Evolutionary conservation across 2,888 invertebrate species (phyloP), one percentile per base, ranked within the genome.

Genomic region (Hermaeophaga mercurialis): DNA sequence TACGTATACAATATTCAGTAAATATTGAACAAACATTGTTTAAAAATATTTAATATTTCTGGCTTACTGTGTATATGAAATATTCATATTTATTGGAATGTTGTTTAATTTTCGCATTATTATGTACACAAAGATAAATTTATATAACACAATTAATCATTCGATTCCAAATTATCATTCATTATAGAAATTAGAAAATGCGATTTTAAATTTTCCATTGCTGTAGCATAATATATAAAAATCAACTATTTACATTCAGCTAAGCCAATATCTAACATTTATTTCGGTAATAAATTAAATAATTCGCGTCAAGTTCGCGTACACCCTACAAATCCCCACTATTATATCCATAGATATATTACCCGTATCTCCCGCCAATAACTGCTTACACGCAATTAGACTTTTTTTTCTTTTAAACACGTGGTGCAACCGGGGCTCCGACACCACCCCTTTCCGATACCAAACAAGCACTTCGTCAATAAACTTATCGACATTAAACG

Each of bases 331-430:
- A 7, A 28, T 6, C 9, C 28, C 9, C 28, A 28, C 28, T 28
- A 3, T 28, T n/a, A n/a, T 7, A 28, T 7, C 5, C 5, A 17
- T 11, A 9, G 15, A 36, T 15, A 17, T 36, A 15, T 36, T 50
- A 34, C 41, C 50, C 43, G 22, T 19, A 31, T 50, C 50, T 50
- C 50, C 50, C 50, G 50, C 50, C 50, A 50, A 50, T 43, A 43
- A 50, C 43, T 19, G 2, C 22, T 22, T 19, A 41, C 33, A 50
- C 50, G 48, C 48, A 48, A 38, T 48, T 33, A 12, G 7, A 44
- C 44, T 48, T 18, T 33, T 31, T 48, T 31, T 31, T 19, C 31
- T 11, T 31, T n/a, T n/a, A n/a, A n/a, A 24, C 41, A 41, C 31
- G 50, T 41, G 43, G 22, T 34, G 33, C 22, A 34, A 31, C 17